Percentiles rank a stretch among this genome's conserved stretches.
Conservation (phyloP, 2,113 vertebrate species). For the Clarias batrachus region DNA sequence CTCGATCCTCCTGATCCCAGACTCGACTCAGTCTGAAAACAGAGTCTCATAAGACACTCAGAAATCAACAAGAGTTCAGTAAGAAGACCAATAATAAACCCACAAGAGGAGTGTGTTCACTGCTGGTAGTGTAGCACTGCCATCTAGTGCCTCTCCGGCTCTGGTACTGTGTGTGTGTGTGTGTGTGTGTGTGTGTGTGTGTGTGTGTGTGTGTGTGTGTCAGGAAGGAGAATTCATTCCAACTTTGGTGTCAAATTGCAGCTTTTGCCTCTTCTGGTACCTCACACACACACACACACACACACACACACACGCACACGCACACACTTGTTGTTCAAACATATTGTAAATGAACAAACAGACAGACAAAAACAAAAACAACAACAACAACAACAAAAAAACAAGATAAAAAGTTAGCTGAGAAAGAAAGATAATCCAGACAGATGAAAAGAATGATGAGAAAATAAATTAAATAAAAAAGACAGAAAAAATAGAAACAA, state of each 20-base stretch:
- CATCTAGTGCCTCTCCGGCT: conserved; percentile 21
- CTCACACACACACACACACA: conserved; percentile 36
- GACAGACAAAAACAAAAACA: background rate
- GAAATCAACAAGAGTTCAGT: background rate
- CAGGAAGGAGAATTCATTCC: conserved; percentile 57
- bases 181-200: conserved; percentile 15
- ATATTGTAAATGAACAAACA: background rate
- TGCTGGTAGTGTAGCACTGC: conserved; percentile 20
- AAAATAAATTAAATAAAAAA: background rate
- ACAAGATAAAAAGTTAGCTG: background rate
- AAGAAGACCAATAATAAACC: background rate
- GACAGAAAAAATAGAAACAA: background rate
- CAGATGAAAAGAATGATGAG: background rate
- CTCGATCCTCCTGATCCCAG: background rate
- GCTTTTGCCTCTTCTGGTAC: conserved; percentile 54
- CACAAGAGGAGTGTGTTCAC: background rate
- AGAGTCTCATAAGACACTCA: background rate
- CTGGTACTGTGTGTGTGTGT: background rate
- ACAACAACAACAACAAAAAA: background rate
- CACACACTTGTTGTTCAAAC: background rate
- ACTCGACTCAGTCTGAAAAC: too few relatives aligned
- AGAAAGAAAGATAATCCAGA: background rate
- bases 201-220: background rate
- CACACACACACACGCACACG: background rate
- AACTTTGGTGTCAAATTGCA: conserved; percentile 58